A percentile compares a stretch with the other conserved stretches of the same genome.
Conservation (phyloP, 2,113 vertebrate genomes). For the Thomomys bottae region DNA sequence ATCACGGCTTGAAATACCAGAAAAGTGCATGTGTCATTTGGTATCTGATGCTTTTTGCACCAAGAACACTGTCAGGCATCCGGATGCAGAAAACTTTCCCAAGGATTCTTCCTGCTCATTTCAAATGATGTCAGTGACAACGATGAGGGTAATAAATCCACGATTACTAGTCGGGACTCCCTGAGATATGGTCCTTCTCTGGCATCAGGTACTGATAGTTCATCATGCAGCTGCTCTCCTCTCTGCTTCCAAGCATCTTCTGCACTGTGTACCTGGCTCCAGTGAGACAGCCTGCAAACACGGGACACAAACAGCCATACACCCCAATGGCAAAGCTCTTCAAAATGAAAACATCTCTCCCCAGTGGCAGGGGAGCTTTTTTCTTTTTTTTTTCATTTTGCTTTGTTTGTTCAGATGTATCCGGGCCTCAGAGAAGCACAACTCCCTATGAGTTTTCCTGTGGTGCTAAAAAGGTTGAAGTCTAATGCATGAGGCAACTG, state of each 20-base stretch:
- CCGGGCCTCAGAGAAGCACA: slow-evolving; percentile 35
- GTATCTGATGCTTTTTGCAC: slow-evolving; percentile 28
- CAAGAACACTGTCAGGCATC: background rate
- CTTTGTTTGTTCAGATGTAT: slow-evolving; percentile 47
- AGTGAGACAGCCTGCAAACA: slow-evolving; percentile 53
- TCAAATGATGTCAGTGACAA: slow-evolving; percentile 58
- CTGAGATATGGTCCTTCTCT: slow-evolving; percentile 50
- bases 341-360: slow-evolving; percentile 43
- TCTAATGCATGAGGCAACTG: background rate
- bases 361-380: slow-evolving; percentile 46
- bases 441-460: slow-evolving; percentile 34
- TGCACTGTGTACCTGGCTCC: slow-evolving; percentile 13
- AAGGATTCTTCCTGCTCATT: slow-evolving; percentile 11
- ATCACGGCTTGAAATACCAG: background rate
- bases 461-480: slow-evolving; percentile 68
- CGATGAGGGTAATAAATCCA: slow-evolving; percentile 56
- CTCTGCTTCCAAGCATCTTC: slow-evolving; percentile 64
- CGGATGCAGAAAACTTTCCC: slow-evolving; percentile 18
- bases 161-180: background rate
- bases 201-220: slow-evolving; percentile 80
- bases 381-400: background rate
- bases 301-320: slow-evolving; percentile 61
- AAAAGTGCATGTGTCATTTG: background rate
- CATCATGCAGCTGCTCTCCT: slow-evolving; percentile 70
- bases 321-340: slow-evolving; percentile 69